Evolutionary conservation across 2,113 vertebrate genomes (phyloP), one percentile per base, ranked within the genome.

Genomic region (Uropsilus gracilis): DNA sequence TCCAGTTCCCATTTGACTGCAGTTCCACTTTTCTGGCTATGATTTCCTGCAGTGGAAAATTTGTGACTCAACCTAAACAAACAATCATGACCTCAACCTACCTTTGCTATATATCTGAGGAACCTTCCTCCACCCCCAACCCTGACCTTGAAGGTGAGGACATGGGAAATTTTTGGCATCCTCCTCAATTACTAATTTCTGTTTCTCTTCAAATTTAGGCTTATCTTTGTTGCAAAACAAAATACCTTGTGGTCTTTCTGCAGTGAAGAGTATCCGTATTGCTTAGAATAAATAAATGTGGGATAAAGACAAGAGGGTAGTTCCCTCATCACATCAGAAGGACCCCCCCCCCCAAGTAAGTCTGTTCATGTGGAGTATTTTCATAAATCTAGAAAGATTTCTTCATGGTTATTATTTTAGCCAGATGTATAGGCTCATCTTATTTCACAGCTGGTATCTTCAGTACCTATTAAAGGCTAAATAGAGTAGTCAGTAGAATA

Each of bases 21-120:
- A 39, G 80, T 89, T 87, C 92, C 9, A 69, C 30, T 87, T 90
- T 90, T 69, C 57, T 94, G 71, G 55, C 80, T 91, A 82, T 59
- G 59, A 87, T 95, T 96, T 96, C 95, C 95, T 96, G 68, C 30
- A 20, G 90, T 82, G 42, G 48, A 86, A 90, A 76, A 96, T 91
- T 44, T 63, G 82, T 77, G 68, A 32, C 66, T 91, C 76, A 37
- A 59, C 14, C 80, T 90, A 94, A 96, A 84, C 59, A 96, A 97
- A 93, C 55, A 95, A 22, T 17, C 28, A 8, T 76, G 73, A 50
- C 46, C 42, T 18, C 14, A 81, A 24, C 13, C 46, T 68, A 3
- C 24, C 18, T 72, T 32, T 57, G 22, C n/a, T 59, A 44, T 37
- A 30, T 39, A 92, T 17, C 53, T 64, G 37, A 37, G 55, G 8